phyloP scores from a whole-genome alignment of 1,140 invertebrate species.

The Sinonovacula constricta region DNA sequence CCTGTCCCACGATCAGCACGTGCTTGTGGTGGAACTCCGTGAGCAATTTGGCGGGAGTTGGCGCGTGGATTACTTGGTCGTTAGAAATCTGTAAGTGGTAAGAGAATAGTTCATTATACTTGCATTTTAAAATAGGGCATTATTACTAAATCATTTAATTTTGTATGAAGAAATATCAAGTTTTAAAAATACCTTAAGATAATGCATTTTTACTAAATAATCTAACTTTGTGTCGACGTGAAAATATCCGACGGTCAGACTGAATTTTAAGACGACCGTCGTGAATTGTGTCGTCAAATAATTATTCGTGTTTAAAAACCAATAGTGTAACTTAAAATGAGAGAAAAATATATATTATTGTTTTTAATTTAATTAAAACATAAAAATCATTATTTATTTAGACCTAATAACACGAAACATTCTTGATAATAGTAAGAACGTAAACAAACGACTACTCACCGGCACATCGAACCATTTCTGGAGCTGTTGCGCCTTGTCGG shows the following conservation, averaged over 20 bases:
- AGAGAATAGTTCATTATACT: not conserved
- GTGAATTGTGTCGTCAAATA: too few relatives aligned
- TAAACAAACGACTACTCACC: too few relatives aligned
- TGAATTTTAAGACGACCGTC: too few relatives aligned
- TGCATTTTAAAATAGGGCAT: too few relatives aligned
- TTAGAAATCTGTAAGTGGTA: constrained; percentile 71
- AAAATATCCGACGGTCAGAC: too few relatives aligned
- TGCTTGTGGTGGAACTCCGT: constrained; percentile 83
- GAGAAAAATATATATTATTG: too few relatives aligned
- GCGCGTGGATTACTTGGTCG: constrained; percentile 77
- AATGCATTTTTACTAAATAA: not conserved
- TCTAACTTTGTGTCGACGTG: not conserved
- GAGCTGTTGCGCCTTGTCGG: constrained; percentile 84
- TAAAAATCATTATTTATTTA: too few relatives aligned
- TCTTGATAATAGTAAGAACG: too few relatives aligned
- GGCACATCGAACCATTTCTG: constrained; percentile 83
- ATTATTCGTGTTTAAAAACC: constrained; percentile 8
- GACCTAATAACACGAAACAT: too few relatives aligned
- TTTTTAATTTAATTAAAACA: too few relatives aligned
- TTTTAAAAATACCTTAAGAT: not conserved
- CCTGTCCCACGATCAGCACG: constrained; percentile 86
- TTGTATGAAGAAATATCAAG: too few relatives aligned
- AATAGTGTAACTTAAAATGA: too few relatives aligned
- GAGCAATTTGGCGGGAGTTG: constrained; percentile 75
- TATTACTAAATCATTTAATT: not conserved